Evolutionary conservation across 2,888 invertebrate genomes (phyloP), one percentile per base, ranked within the genome.

Genomic region (Cepaea hortensis): DNA sequence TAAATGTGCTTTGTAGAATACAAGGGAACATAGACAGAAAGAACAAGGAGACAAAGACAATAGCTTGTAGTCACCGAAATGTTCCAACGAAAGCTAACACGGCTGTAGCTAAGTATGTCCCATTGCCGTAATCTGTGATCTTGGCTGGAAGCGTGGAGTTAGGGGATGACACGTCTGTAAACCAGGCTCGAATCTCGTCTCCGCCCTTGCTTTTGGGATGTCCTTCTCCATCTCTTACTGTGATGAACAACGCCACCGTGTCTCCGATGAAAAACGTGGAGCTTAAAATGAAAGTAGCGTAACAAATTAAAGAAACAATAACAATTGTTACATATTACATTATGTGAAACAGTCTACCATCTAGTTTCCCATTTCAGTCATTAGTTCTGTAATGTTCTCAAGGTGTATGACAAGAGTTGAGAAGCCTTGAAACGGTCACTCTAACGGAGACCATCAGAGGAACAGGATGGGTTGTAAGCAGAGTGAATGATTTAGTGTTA

Each of bases 181-280:
- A 79, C 79, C 79, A 79, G 3, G n/a, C 79, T 15, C 79, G 13
- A 79, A 79, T 11, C 55, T 79, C 79, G 15, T 79, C 79, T 15
- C 79, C 79, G 6, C 79, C 79, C 55, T 72, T 80, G 9, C 7
- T 35, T 55, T 55, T 23, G 3, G 3, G n/a, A 46, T 46, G 48
- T 77, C 65, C 68, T 3, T 7, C 13, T 48, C 72, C 77, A n/a
- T 79, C 85, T 85, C 72, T 70, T n/a, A 62, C 35, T 72, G 48
- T 72, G 35, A 55, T 68, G 3, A 68, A 9, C 48, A 81, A n/a
- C 15, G 70, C 79, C 62, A 79, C 62, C n/a, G 79, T 79, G 61
- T 79, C 79, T 55, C 79, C 79, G 23, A 79, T 23, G 5, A 23
- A 18, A 79, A 79, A 79, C 3, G 48, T 75, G 15, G 75, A 75